Evolutionary conservation across 2,113 vertebrate species (phyloP).

Genomic region (Agelaius tricolor): DNA sequence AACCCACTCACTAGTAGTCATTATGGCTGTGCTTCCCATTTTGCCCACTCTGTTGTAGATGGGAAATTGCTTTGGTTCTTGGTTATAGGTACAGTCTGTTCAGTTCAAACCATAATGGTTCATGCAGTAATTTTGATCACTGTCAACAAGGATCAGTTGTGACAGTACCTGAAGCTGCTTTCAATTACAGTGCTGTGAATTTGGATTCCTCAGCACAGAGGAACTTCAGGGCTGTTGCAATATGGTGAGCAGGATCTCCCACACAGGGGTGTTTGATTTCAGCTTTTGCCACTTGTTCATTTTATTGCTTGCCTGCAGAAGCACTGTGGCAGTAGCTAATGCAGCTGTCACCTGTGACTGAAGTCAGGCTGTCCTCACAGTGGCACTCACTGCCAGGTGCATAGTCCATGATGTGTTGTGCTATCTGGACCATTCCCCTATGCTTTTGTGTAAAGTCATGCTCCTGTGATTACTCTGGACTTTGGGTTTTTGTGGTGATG

Average conservation of each 20-base stretch:
- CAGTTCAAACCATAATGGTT: background rate
- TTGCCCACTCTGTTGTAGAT: background rate
- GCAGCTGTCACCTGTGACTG: background rate
- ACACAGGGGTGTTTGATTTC: background rate
- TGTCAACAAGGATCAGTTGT: background rate
- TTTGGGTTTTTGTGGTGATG: background rate
- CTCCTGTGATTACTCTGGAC: background rate
- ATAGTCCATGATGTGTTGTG: background rate
- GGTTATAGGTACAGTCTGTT: background rate
- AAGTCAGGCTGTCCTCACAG: background rate
- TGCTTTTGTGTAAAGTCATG: background rate
- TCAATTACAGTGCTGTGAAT: background rate
- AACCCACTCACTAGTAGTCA: background rate
- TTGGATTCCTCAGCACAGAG: background rate
- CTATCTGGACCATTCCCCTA: accelerated
- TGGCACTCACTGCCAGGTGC: background rate
- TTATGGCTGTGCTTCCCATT: background rate
- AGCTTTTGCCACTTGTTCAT: background rate
- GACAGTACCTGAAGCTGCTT: background rate
- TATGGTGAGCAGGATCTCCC: background rate
- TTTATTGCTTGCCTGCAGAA: background rate
- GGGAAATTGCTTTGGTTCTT: background rate
- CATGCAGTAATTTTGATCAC: background rate
- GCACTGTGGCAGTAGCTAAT: background rate
- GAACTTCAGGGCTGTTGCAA: background rate